Base-by-base conservation (phyloP, 2,888 invertebrate genomes). In the Cyaniris semiargus region DNA sequence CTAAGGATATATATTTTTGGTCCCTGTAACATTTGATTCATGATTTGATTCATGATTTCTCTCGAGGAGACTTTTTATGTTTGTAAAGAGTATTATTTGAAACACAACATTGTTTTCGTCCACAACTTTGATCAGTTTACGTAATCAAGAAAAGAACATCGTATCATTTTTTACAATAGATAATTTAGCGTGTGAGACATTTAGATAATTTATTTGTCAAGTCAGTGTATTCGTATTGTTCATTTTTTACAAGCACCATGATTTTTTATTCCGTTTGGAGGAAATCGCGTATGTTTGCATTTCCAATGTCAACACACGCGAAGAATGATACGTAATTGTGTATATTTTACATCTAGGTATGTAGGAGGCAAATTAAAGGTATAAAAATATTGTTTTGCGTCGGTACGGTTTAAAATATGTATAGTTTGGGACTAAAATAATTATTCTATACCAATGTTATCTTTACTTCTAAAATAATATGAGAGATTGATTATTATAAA, bases 271-370 rank as follows among this genome's bases (percentile, higher is more conserved):
- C 8, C 23, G 74, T 48, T 53, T 74, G 27, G 53, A 74, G 74
- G 74, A 74, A 53, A 53, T 53, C 74, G 74, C 74, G 74, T 27
- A 27, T 74, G 74, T 74, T 74, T 74, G 74, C 48, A 48, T 74
- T 74, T 74, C 74, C 74, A 74, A 74, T 74, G 74, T 74, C 74
- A 74, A 74, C 74, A 48, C 38, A 72, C 44, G 72, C 38, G 38
- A 21, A 74, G 74, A 74, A 74, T 74, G 48, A 74, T 74, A 74
- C 74, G 74, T 74, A 74, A 74, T 74, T 48, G 74, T 48, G 53
- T 74, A 53, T 74, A 53, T 74, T 74, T 27, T 48, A 23, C 21
- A 48, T 1, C 15, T 27, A 53, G 6, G 27, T 48, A 53, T 15
- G 27, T 48, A 53, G 74, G 44, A 66, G 44, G 27, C 74, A 3